Percentiles rank a stretch among this genome's conserved stretches.
Evolutionary conservation across 1,140 invertebrate genomes (phyloP).

Genomic region (Sminthurinus signatus): DNA sequence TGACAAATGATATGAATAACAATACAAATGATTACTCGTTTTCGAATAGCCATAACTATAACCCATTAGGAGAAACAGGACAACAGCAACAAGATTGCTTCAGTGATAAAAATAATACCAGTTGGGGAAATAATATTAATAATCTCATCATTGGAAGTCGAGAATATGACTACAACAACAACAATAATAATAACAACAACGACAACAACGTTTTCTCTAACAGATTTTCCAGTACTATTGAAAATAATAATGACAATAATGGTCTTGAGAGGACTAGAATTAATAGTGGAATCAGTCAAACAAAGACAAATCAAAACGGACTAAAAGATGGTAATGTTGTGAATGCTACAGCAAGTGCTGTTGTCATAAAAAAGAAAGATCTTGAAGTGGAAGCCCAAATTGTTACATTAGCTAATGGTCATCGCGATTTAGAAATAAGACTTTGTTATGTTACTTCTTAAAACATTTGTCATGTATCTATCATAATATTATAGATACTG

Average conservation of each 20-base stretch:
- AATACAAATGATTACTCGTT: neutral
- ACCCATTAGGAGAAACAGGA: neutral
- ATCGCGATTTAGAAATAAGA: slow-evolving; percentile 39
- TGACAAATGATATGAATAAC: neutral
- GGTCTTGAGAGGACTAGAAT: neutral
- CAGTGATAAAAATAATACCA: neutral
- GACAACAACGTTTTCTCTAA: neutral
- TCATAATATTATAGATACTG: neutral
- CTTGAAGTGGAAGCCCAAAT: slow-evolving; percentile 38
- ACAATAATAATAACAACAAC: neutral
- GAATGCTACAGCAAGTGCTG: neutral
- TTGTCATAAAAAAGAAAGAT: slow-evolving; percentile 11
- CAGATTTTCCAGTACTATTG: neutral
- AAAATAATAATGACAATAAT: neutral
- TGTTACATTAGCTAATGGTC: slow-evolving; percentile 36
- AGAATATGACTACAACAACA: too few relatives aligned
- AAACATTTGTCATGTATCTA: neutral
- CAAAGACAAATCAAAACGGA: neutral
- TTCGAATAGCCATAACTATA: neutral
- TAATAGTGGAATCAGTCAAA: neutral
- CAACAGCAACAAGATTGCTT: neutral
- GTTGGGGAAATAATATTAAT: neutral
- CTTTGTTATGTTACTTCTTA: slow-evolving; percentile 36
- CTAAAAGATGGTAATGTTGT: too few relatives aligned
- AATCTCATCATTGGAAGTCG: neutral